A percentile compares a stretch with the other conserved stretches of the same genome.
Evolutionary conservation across 2,888 invertebrate species (phyloP).

Genomic region (Eupithecia abbreviata): DNA sequence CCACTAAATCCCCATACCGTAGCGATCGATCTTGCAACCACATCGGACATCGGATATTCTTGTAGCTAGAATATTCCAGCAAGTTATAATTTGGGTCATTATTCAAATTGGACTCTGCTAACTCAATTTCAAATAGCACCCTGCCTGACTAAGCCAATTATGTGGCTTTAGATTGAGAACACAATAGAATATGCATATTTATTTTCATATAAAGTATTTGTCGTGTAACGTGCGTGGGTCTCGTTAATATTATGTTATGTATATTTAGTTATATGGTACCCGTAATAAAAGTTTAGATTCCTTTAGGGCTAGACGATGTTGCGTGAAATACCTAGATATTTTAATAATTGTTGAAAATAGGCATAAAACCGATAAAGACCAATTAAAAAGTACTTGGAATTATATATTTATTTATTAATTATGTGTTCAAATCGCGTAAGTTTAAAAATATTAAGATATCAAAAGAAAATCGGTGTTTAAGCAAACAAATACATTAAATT

Average conservation of each 20-base stretch:
- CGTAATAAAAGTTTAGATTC: background rate
- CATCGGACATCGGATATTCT: slow-evolving; percentile 1
- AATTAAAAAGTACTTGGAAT: too few species aligned
- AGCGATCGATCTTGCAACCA: slow-evolving; percentile 5
- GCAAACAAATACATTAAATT: too few species aligned
- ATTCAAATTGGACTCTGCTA: slow-evolving; percentile 1
- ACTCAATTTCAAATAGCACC: background rate
- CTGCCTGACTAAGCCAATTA: background rate
- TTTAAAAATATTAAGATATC: too few species aligned
- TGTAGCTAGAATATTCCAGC: slow-evolving; percentile 9
- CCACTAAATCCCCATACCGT: background rate
- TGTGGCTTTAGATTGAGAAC: background rate
- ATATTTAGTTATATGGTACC: background rate
- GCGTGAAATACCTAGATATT: background rate
- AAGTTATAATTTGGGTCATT: background rate
- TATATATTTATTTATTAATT: too few species aligned
- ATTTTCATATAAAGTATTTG: background rate
- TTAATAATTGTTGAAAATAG: too few species aligned
- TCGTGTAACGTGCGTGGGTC: background rate
- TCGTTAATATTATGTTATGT: background rate
- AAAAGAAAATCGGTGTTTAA: too few species aligned
- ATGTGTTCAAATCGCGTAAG: too few species aligned
- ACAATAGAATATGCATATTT: background rate
- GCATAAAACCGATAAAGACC: too few species aligned
- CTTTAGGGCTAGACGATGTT: background rate